Evolutionary conservation across 2,888 invertebrate genomes (phyloP), one percentile per base, ranked within the genome.

Genomic region (Caenorhabditis sp.): DNA sequence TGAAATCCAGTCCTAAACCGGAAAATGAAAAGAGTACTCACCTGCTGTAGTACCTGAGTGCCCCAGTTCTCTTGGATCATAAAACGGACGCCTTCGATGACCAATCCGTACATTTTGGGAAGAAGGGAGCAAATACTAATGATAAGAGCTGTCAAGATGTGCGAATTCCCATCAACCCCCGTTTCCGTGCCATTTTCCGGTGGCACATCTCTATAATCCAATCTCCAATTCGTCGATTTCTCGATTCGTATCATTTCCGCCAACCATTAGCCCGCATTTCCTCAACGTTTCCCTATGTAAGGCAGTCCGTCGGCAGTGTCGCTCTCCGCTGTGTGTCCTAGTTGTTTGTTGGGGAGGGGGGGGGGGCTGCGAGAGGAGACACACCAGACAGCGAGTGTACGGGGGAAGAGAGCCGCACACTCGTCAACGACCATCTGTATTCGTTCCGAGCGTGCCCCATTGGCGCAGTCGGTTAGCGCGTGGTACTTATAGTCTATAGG

Each of bases 381-480:
- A n/a, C n/a, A n/a, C n/a, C n/a, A n/a, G n/a, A n/a, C n/a, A n/a
- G 59, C 52, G 68, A 52, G 66, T 65, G 52, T 58, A 37, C 24
- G 52, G 3, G 17, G 32, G 24, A 5, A 24, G 68, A 68, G 68
- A 59, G 68, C 68, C 37, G 32, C 26, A 52, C 9, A 35, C 58
- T 68, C 32, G 50, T 68, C 68, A 68, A 43, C 24, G 59, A 53
- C 24, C 20, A 15, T 46, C 27, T 24, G 43, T 30, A 27, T 20
- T 32, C 52, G 46, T 50, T 35, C 22, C 53, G 43, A 50, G 27
- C 70, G 63, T 79, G 83, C 83, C 78, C 83, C 82, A 81, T 81
- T 83, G 83, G 83, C 83, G 83, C 81, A 83, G 82, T 83, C 79
- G 83, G 82, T 83, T 84, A 83, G 83, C 83, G 83, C 83, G 81